Evolutionary conservation across 2,113 vertebrate species (phyloP).

Genomic region (Haemorhous mexicanus): DNA sequence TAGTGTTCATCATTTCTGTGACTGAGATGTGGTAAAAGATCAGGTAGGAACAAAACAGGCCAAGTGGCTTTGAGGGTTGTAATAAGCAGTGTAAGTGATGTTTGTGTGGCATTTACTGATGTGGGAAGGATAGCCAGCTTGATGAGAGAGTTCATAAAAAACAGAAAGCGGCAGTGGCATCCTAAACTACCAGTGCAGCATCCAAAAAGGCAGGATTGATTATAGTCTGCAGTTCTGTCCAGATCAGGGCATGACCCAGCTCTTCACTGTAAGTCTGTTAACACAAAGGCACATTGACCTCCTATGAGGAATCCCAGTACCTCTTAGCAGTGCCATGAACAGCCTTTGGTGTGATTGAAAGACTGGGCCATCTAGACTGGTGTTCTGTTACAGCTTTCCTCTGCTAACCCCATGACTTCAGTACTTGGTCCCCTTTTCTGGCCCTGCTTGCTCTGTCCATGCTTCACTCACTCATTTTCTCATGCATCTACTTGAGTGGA

Average conservation of each 20-base stretch:
- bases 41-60: neutral
- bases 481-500: neutral
- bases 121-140: constrained; percentile 30
- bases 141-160: constrained; percentile 17
- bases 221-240: constrained; percentile 15
- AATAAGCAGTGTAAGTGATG: constrained; percentile 1
- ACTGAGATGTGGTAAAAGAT: neutral
- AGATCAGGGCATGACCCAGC: neutral
- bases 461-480: neutral
- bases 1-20: neutral
- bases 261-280: neutral
- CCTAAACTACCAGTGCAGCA: neutral
- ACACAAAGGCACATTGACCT: neutral
- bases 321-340: neutral
- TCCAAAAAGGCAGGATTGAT: constrained; percentile 29
- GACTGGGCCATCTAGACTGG: neutral
- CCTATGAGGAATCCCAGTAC: neutral
- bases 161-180: neutral
- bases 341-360: neutral
- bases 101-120: constrained; percentile 47
- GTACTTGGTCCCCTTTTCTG: neutral
- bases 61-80: neutral
- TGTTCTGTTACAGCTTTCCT: neutral
- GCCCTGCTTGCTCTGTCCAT: neutral
- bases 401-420: neutral